Evolutionary conservation across 2,888 invertebrate genomes (phyloP).

Genomic region (Margaritifera margaritifera): DNA sequence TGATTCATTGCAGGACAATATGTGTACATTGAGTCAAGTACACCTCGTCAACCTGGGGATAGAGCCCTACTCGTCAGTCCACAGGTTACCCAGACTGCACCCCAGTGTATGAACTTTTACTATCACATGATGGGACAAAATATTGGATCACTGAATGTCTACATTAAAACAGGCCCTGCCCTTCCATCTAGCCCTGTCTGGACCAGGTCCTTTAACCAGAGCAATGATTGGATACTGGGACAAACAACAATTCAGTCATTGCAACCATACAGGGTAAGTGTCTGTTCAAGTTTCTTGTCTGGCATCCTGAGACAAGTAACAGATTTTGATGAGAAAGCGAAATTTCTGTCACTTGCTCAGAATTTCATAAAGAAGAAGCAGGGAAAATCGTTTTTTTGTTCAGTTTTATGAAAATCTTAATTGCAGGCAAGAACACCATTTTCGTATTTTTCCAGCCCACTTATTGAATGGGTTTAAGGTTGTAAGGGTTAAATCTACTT

Average conservation of each 20-base stretch:
- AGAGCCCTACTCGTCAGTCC: slow-evolving; percentile 52
- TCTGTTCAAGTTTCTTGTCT: not conserved
- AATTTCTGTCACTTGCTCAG: too few species aligned
- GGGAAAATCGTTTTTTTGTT: too few species aligned
- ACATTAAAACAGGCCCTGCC: slow-evolving; percentile 37
- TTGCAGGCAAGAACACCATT: too few species aligned
- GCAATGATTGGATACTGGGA: slow-evolving; percentile 55
- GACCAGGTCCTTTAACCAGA: slow-evolving; percentile 50
- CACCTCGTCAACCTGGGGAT: slow-evolving; percentile 40
- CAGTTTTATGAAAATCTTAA: too few species aligned
- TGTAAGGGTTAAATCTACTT: too few species aligned
- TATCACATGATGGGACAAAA: slow-evolving; percentile 56
- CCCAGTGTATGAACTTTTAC: slow-evolving; percentile 59
- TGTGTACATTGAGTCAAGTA: slow-evolving; percentile 59
- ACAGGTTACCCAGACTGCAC: slow-evolving; percentile 24
- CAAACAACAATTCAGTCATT: slow-evolving; percentile 43
- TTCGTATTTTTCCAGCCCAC: too few species aligned
- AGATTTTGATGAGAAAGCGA: too few species aligned
- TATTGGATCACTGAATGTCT: slow-evolving; percentile 54
- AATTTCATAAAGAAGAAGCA: too few species aligned
- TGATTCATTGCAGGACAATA: slow-evolving; percentile 53
- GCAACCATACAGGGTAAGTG: slow-evolving; percentile 39
- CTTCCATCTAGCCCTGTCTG: slow-evolving; percentile 47
- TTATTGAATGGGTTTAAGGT: too few species aligned
- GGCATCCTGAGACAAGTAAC: too few species aligned